Percentiles rank a stretch among this genome's conserved stretches.
These are phyloP conservation scores for Pseudolaguvia tuberculata DNA, from an alignment of 2,113 vertebrate genomes.

Conservation along the genomic window DNA sequence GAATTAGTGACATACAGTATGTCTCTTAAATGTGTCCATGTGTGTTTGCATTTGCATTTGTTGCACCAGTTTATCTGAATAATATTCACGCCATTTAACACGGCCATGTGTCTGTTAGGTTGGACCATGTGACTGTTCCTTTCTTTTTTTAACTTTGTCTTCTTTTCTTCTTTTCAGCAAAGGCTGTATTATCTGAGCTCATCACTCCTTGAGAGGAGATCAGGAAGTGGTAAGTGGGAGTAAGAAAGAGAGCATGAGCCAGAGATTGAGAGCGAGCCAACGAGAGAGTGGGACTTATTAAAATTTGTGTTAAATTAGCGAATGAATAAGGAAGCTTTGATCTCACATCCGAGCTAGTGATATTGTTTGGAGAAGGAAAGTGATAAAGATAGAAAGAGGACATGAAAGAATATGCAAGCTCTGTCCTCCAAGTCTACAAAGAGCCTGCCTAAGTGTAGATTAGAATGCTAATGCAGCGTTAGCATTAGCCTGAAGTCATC, in stretches of 20 bases:
- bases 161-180: conserved; percentile 1
- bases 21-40: background rate
- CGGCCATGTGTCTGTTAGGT: conserved; percentile 6
- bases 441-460: background rate
- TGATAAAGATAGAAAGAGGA: background rate
- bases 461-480: conserved; percentile 43
- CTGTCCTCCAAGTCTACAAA: background rate
- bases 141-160: conserved; percentile 1
- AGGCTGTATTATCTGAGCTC: conserved; percentile 3
- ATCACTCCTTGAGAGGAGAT: conserved; percentile 21
- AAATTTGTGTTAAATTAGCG: conserved; percentile 10
- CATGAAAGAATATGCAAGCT: conserved; percentile 9
- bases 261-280: background rate
- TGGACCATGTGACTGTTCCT: background rate
- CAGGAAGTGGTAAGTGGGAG: conserved; percentile 22
- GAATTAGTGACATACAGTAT: background rate
- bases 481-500: conserved; percentile 38
- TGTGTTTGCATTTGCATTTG: background rate
- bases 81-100: conserved; percentile 10
- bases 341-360: background rate
- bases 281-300: background rate
- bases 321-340: conserved; percentile 29
- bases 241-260: background rate
- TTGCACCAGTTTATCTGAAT: background rate
- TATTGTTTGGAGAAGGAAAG: conserved; percentile 8